Evolutionary conservation across 2,113 vertebrate genomes (phyloP), one percentile per base, ranked within the genome.

Genomic region (Notothenia rossii): DNA sequence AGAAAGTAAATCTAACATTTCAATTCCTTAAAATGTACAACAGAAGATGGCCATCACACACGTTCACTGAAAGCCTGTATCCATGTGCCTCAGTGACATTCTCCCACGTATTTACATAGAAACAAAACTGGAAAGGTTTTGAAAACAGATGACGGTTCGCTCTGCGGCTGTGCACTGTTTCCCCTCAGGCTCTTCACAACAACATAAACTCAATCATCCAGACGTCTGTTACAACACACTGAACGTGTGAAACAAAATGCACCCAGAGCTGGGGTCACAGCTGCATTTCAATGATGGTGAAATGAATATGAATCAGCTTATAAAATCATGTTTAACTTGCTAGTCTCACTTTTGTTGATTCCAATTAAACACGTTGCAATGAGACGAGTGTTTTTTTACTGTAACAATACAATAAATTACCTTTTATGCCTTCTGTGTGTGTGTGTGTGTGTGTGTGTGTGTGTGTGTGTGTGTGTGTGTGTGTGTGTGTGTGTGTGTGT

Each of bases 121-220:
- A 63, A 73, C 66, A 72, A 15, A 25, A 67, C 64, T 81, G 51
- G n/a, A 63, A 45, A 53, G 69, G 51, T 51, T 36, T 77, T 77
- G 25, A 80, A 59, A 77, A 67, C 81, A 72, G 15, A 77, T 2
- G 71, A 17, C 12, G 56, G 50, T 40, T 20, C 1, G 0, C 49
- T 50, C 10, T 10, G 29, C 10, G 3, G 6, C 20, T 54, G 29
- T 40, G 43, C 4, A 3, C 74, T 33, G 82, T 86, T 78, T 58
- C 0, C 53, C 85, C 64, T 0, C 20, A 69, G 79, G 75, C 81
- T 53, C 10, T 20, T 73, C 10, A 33, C 18, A 67, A 0, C 4
- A 8, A 67, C 58, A 49, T 17, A 2, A 55, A 67, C 68, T 55
- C 0, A 17, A 43, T 14, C 54, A 45, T 45, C 36, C 48, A 33